Evolutionary conservation across 1,140 invertebrate genomes (phyloP).

Genomic region (Cyclargus thomasi): DNA sequence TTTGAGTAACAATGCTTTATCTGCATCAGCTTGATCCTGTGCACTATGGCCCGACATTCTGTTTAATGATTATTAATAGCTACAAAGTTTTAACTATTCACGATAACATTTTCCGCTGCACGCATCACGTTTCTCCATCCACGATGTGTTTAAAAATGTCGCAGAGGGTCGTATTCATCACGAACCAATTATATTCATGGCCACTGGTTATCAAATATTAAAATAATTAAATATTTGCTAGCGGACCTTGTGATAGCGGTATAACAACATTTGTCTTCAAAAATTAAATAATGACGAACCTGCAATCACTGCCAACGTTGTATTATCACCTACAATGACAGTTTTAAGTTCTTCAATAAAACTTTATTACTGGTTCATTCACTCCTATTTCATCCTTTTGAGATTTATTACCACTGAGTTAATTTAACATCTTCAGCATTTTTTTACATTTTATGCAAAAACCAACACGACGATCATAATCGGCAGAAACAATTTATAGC

Average conservation of each 20-base stretch:
- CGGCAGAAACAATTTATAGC: too few relatives aligned
- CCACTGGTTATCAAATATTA: constrained; percentile 32
- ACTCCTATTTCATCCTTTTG: too few relatives aligned
- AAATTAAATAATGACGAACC: neutral
- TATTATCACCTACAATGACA: constrained; percentile 3
- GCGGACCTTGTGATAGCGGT: neutral
- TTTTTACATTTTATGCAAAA: too few relatives aligned
- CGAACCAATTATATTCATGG: constrained; percentile 42
- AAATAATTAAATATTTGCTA: neutral
- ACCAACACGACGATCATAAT: too few relatives aligned
- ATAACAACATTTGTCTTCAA: neutral
- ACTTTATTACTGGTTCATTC: neutral
- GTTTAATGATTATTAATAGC: constrained; percentile 29
- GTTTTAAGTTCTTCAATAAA: neutral
- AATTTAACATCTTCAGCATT: too few relatives aligned
- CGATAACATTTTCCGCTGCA: neutral
- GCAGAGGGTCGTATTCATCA: constrained; percentile 33
- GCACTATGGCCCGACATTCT: constrained; percentile 45
- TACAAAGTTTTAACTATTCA: neutral
- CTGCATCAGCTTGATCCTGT: constrained; percentile 51
- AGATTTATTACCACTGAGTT: too few relatives aligned
- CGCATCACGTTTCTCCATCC: neutral
- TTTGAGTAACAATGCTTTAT: constrained; percentile 47
- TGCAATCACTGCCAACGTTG: neutral
- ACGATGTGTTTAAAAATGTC: neutral